A percentile compares a stretch with the other conserved stretches of the same genome.
Evolutionary conservation across 1,140 invertebrate species (phyloP).

Genomic region (Drosophila bipectinata): DNA sequence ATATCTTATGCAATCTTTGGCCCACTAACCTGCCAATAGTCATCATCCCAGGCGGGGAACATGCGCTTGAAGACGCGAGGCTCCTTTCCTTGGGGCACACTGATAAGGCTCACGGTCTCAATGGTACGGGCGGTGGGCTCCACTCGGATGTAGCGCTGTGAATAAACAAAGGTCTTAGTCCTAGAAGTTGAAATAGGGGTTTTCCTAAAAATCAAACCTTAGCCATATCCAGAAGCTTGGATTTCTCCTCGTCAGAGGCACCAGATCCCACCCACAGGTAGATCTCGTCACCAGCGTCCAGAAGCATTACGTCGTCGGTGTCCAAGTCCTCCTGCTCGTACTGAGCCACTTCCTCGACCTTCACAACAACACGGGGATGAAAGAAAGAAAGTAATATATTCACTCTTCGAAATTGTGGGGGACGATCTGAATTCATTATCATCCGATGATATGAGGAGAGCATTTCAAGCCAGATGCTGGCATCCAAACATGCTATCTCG

Average conservation of each 20-base stretch:
- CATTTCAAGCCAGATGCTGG: constrained; percentile 9
- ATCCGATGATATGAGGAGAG: constrained; percentile 38
- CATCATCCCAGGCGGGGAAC: constrained; percentile 89
- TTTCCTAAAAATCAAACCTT: constrained; percentile 32
- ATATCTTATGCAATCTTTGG: not conserved
- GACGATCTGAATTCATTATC: constrained; percentile 55
- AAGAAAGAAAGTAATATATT: constrained; percentile 72
- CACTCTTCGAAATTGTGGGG: constrained; percentile 19
- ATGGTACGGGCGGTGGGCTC: constrained; percentile 85
- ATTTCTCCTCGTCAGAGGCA: constrained; percentile 88
- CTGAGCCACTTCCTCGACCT: constrained; percentile 88
- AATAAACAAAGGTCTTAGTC: not conserved
- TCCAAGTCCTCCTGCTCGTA: constrained; percentile 90
- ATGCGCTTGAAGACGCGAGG: constrained; percentile 88
- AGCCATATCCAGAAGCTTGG: constrained; percentile 81
- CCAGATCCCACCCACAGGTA: constrained; percentile 91
- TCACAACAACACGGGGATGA: constrained; percentile 82
- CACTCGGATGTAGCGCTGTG: constrained; percentile 87
- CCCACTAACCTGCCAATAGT: constrained; percentile 86
- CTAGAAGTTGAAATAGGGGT: not conserved
- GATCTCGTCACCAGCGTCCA: constrained; percentile 90
- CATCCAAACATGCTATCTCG: constrained; percentile 21
- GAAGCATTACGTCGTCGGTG: constrained; percentile 90
- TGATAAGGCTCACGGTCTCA: constrained; percentile 86
- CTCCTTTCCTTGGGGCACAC: constrained; percentile 88